Percentiles rank a stretch among this genome's conserved stretches.
Evolutionary conservation across 2,113 vertebrate species (phyloP).

Genomic region (Aegithalos caudatus): DNA sequence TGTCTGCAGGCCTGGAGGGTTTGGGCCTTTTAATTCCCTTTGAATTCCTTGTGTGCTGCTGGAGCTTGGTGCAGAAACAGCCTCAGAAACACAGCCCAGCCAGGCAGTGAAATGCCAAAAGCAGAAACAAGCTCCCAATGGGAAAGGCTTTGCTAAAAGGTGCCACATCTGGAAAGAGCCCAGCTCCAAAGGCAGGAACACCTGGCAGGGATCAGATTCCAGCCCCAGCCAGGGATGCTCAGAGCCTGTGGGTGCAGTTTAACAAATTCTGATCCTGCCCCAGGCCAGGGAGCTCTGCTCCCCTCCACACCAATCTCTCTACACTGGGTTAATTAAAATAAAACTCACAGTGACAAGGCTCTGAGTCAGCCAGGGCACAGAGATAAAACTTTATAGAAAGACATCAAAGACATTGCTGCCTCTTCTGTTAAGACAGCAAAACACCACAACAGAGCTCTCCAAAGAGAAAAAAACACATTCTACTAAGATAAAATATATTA

Average conservation of each 20-base stretch:
- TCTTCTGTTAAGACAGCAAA: neutral
- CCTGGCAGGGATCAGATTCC: fast-evolving
- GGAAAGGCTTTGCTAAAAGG: fast-evolving
- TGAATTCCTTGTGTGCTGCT: fast-evolving
- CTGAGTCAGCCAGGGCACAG: neutral
- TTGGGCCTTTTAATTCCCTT: no score
- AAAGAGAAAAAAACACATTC: neutral
- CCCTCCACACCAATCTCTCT: neutral
- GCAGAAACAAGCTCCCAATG: fast-evolving
- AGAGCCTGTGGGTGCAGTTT: fast-evolving
- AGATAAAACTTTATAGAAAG: neutral
- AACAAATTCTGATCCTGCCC: neutral
- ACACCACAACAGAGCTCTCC: neutral
- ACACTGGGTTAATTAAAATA: fast-evolving
- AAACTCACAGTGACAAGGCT: neutral
- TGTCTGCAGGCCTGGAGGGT: fast-evolving
- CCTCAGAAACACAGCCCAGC: neutral
- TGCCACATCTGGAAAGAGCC: fast-evolving
- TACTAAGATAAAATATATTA: fast-evolving
- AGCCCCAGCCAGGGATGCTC: neutral
- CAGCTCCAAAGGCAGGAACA: fast-evolving
- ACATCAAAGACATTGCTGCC: neutral
- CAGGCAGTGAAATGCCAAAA: neutral
- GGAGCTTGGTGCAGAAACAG: neutral
- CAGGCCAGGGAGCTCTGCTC: neutral